Evolutionary conservation across 2,888 invertebrate genomes (phyloP).

Genomic region (Megalurothrips usitatus): DNA sequence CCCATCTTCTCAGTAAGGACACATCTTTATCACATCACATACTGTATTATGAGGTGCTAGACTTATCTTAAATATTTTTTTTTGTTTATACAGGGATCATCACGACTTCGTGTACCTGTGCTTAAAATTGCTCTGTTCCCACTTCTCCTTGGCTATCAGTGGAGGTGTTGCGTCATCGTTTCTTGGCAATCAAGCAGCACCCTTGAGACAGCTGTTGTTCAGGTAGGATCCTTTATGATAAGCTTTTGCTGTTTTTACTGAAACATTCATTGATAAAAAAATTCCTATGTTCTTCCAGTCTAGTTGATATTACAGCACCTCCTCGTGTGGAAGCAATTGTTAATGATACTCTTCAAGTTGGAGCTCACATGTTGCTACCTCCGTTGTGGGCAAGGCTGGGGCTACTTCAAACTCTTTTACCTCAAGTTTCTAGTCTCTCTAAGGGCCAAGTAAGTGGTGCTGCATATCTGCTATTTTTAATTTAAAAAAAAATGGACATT

Average conservation of each 20-base stretch:
- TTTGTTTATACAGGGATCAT: constrained; percentile 48
- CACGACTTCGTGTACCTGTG: constrained; percentile 55
- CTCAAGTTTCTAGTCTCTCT: constrained; percentile 52
- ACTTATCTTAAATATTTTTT: constrained; percentile 31
- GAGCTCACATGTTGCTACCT: constrained; percentile 56
- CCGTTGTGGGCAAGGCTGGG: constrained; percentile 56
- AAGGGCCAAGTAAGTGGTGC: constrained; percentile 51
- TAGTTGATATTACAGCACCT: constrained; percentile 50
- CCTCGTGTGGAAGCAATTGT: constrained; percentile 52
- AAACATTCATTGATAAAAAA: constrained; percentile 16
- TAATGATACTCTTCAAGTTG: constrained; percentile 55
- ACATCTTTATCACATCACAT: too few species aligned
- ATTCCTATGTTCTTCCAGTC: constrained; percentile 39
- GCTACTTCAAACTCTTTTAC: constrained; percentile 54
- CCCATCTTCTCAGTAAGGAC: constrained; percentile 42
- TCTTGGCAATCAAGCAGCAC: constrained; percentile 53
- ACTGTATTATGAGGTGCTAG: constrained; percentile 24
- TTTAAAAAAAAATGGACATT: background rate
- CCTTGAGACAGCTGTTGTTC: constrained; percentile 54
- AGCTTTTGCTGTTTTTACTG: too few species aligned
- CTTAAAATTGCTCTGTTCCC: constrained; percentile 54
- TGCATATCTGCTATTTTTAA: background rate
- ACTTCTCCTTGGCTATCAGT: constrained; percentile 55
- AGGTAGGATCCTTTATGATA: constrained; percentile 44
- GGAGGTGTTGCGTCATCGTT: constrained; percentile 50